Evolutionary conservation across 2,888 invertebrate species (phyloP), one percentile per base, ranked within the genome.

Genomic region (Opisthograptis luteolata): DNA sequence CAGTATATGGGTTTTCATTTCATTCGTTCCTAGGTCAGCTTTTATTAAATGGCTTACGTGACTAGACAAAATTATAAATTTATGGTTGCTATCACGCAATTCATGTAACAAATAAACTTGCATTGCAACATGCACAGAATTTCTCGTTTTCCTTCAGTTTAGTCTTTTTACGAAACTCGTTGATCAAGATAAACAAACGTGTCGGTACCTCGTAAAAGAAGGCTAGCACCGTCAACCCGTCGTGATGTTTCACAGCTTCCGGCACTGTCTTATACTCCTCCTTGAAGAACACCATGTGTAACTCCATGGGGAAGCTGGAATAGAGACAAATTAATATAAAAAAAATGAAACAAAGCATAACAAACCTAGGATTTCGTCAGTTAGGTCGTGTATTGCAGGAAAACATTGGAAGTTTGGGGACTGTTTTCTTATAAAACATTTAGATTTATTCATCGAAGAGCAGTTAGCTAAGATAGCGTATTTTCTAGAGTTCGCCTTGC

Each of bases 211-310:
- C 92, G 71, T 94, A 96, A 66, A 97, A 94, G 74, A 94, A 95
- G 0, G 95, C 95, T 19, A 97, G 83, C 0, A 97, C 96, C 0
- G 94, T 92, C 28, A 97, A 80, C 0, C 97, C 97, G 71, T 96
- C 96, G 1, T 91, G 77, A 69, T 95, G 90, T 7, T 91, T 84
- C 7, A 94, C 73, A 0, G 97, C 95, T 49, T 92, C 88, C 1
- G 86, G 78, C n/a, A 93, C 82, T 13, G 87, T 89, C 1, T 85
- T 84, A 67, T 96, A 96, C 36, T 91, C 89, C 45, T 92, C 89
- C 70, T 95, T 96, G 66, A 92, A 94, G 73, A 95, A 94, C 0
- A 96, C 96, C 76, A 95, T 93, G 70, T 96, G 96, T 32, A 96
- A 82, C 81, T 96, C 95, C 91, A 95, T 94, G 1, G 95, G 93